Conservation (phyloP, 1,140 invertebrate genomes). For the Macrobrachium rosenbergii region DNA sequence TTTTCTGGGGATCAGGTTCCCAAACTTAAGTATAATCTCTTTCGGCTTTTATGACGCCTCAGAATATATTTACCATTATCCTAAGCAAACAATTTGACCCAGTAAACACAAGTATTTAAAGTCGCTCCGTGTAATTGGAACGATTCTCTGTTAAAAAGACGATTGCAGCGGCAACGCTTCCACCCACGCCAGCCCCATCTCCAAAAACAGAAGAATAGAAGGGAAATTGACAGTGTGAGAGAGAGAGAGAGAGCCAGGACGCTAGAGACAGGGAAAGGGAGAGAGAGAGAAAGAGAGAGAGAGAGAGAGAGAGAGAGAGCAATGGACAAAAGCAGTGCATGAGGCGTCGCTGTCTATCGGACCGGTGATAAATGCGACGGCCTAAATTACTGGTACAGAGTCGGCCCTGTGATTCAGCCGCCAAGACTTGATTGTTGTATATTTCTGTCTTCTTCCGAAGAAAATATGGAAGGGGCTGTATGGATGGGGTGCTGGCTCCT, state of each 20-base stretch:
- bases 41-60: conserved; percentile 41
- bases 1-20: conserved; percentile 26
- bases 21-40: conserved; percentile 50
- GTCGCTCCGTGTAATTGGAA: conserved; percentile 6
- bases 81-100: conserved; percentile 47
- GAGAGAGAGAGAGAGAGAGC: neutral
- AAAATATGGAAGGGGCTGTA: no score
- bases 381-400: conserved; percentile 35
- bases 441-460: no score
- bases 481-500: no score
- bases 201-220: neutral
- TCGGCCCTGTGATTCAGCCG: no score
- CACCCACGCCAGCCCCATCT: neutral
- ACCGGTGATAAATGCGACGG: conserved; percentile 36
- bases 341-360: conserved; percentile 32
- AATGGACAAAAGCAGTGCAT: conserved; percentile 42
- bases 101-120: conserved; percentile 41
- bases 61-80: conserved; percentile 40
- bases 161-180: neutral
- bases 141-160: conserved; percentile 10
- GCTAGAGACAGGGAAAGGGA: neutral
- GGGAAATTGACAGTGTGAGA: neutral
- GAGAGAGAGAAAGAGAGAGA: neutral
- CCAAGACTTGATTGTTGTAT: no score
- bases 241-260: neutral